phyloP scores from a whole-genome alignment of 2,797 vertebrate species.

The Microtus agrestis region DNA sequence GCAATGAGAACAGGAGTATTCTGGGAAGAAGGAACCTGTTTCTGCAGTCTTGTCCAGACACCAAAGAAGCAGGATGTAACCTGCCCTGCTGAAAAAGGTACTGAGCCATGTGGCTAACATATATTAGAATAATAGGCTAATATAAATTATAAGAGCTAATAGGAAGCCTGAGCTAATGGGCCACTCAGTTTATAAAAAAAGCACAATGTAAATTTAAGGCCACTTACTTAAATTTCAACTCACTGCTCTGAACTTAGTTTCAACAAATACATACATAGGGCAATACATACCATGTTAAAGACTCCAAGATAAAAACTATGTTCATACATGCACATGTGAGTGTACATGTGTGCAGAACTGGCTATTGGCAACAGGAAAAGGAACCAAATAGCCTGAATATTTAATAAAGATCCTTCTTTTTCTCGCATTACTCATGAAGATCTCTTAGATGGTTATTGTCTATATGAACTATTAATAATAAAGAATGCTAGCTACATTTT shows the following conservation, averaged over 20 bases:
- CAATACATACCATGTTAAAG: background rate
- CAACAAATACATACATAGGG: background rate
- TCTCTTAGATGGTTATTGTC: background rate
- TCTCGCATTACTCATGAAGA: background rate
- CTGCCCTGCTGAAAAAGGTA: too few relatives aligned
- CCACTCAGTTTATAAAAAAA: too few relatives aligned
- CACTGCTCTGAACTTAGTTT: background rate
- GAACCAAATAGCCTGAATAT: too few relatives aligned
- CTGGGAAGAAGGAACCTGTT: too few relatives aligned
- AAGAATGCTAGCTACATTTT: background rate
- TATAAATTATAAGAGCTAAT: too few relatives aligned
- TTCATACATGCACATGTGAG: background rate
- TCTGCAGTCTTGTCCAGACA: too few relatives aligned
- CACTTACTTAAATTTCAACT: background rate
- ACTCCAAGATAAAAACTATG: background rate
- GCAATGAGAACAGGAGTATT: too few relatives aligned
- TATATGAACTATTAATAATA: background rate
- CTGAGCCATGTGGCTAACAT: too few relatives aligned
- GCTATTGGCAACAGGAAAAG: background rate
- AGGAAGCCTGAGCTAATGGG: too few relatives aligned
- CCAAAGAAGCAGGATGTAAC: too few relatives aligned
- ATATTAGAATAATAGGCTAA: too few relatives aligned
- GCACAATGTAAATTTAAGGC: background rate
- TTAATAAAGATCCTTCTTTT: background rate
- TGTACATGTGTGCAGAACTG: background rate